These are phyloP conservation scores for Carassius auratus DNA, from an alignment of 2,113 vertebrate genomes.

Conservation along the genomic window DNA sequence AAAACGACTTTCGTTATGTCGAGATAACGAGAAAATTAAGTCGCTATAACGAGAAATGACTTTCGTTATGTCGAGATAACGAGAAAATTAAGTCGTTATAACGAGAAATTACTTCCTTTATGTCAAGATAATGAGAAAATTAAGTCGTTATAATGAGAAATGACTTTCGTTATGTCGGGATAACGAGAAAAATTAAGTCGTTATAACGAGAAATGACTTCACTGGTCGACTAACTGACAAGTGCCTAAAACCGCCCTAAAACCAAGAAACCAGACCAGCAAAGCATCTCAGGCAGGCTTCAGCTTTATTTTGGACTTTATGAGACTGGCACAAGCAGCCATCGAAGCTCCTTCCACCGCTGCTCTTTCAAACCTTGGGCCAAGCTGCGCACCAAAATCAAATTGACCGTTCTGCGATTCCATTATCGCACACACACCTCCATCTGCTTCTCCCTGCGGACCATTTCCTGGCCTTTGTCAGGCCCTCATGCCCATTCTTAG, in stretches of 20 bases:
- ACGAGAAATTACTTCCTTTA: too few species aligned
- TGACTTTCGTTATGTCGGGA: too few species aligned
- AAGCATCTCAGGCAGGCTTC: neutral
- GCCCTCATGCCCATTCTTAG: conserved; percentile 21
- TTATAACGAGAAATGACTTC: too few species aligned
- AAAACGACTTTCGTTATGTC: too few species aligned
- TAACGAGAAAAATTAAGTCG: too few species aligned
- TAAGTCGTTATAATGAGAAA: too few species aligned
- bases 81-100: too few species aligned
- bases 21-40: too few species aligned
- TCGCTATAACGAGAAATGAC: too few species aligned
- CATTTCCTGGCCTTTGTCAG: neutral
- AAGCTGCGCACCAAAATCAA: conserved; percentile 31
- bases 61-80: too few species aligned
- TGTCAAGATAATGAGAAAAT: too few species aligned
- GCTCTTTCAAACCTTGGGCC: conserved; percentile 8
- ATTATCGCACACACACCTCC: conserved; percentile 27
- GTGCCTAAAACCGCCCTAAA: neutral
- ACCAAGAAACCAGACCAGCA: neutral
- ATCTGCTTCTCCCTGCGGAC: neutral
- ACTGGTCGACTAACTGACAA: neutral
- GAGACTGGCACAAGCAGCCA: conserved; percentile 43
- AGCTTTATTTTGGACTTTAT: conserved; percentile 40
- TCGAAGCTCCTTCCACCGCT: conserved; percentile 32
- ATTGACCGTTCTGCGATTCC: conserved; percentile 37